A percentile compares a stretch with the other conserved stretches of the same genome.
These are phyloP conservation scores for Pomatorhinus ruficollis DNA, from an alignment of 2,113 vertebrate species.

Conservation along the genomic window DNA sequence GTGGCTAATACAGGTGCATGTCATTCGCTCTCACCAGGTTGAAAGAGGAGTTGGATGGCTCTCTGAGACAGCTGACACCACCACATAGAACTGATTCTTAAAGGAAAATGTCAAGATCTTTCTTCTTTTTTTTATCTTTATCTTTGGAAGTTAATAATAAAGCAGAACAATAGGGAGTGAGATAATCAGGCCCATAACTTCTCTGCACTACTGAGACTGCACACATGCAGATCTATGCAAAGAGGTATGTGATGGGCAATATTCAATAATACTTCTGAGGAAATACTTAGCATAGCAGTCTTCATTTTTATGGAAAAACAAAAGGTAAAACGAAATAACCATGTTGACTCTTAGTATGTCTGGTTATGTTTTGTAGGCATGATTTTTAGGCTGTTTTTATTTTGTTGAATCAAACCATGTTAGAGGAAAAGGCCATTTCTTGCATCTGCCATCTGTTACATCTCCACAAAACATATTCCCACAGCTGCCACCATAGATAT, in stretches of 20 bases:
- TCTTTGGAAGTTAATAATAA: not conserved
- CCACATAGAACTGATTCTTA: not conserved
- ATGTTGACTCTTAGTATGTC: not conserved
- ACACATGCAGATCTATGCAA: not conserved
- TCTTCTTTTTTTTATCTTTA: not conserved
- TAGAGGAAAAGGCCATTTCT: not conserved
- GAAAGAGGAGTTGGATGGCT: not conserved
- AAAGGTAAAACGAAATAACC: not conserved
- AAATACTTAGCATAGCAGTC: not conserved
- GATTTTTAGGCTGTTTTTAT: not conserved
- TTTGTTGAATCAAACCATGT: not conserved
- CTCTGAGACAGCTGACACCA: not conserved
- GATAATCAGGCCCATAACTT: not conserved
- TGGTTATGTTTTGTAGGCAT: not conserved
- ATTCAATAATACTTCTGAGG: not conserved
- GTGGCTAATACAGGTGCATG: not conserved
- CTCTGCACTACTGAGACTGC: not conserved
- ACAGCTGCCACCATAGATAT: not conserved
- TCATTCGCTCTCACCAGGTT: not conserved
- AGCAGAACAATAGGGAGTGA: not conserved
- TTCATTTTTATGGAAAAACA: not conserved
- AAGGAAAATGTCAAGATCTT: not conserved
- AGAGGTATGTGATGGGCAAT: not conserved
- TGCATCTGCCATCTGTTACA: slow-evolving; percentile 18
- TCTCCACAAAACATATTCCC: slow-evolving; percentile 5